Evolutionary conservation across 2,113 vertebrate genomes (phyloP).

Genomic region (Columba janthina): DNA sequence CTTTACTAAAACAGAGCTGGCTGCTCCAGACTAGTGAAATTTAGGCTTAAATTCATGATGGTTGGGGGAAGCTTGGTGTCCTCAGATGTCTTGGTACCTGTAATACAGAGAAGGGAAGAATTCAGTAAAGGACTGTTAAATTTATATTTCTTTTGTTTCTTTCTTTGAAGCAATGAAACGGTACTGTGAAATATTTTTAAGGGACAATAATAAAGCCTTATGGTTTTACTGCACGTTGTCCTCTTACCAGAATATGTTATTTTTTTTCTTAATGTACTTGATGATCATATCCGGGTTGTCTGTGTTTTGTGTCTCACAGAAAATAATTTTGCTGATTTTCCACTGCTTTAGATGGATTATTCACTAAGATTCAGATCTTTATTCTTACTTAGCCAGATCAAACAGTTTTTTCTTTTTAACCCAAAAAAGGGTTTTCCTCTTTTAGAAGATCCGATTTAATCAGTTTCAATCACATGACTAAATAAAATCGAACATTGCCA

Average conservation of each 20-base stretch:
- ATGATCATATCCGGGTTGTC: neutral
- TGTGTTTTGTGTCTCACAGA: neutral
- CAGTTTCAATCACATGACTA: constrained; percentile 54
- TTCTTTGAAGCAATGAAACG: neutral
- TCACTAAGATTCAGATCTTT: neutral
- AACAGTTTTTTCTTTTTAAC: neutral
- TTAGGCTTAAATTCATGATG: neutral
- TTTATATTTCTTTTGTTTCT: neutral
- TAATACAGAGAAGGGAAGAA: neutral
- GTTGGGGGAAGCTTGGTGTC: neutral
- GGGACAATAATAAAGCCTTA: neutral
- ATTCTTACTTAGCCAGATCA: neutral
- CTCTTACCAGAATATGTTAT: neutral
- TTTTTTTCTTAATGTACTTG: neutral
- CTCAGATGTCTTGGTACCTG: neutral
- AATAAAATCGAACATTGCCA: constrained; percentile 63
- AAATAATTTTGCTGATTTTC: neutral
- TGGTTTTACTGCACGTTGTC: neutral
- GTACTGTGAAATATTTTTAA: neutral
- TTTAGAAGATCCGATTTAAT: neutral
- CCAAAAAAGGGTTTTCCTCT: neutral
- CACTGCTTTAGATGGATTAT: neutral
- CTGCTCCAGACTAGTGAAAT: neutral
- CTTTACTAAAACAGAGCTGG: neutral
- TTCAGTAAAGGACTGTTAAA: neutral